Evolutionary conservation across 2,797 vertebrate species (phyloP).

Genomic region (Lemur catta): DNA sequence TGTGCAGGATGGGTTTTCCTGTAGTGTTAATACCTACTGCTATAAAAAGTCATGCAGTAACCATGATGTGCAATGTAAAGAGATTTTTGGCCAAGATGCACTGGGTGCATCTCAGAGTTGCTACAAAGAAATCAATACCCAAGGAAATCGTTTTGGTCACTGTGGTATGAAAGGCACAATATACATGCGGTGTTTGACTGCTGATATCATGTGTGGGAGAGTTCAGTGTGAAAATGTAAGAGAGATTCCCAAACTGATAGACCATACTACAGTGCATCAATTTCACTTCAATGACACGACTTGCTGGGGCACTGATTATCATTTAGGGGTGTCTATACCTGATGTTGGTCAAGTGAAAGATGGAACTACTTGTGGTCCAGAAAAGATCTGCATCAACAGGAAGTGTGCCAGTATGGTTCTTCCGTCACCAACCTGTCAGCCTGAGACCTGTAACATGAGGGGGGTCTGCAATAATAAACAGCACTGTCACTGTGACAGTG

Average conservation of each 20-base stretch:
- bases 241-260: constrained; percentile 16
- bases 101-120: constrained; percentile 39
- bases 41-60: constrained; percentile 44
- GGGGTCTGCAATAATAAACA: constrained; percentile 60
- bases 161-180: constrained; percentile 58
- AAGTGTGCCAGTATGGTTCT: constrained; percentile 18
- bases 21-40: constrained; percentile 47
- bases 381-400: constrained; percentile 39
- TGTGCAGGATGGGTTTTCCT: constrained; percentile 58
- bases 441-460: constrained; percentile 20
- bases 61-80: constrained; percentile 29
- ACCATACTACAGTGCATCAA: constrained; percentile 55
- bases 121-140: constrained; percentile 61
- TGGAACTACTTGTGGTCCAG: constrained; percentile 50
- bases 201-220: constrained; percentile 61
- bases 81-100: constrained; percentile 75
- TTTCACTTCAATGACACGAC: background rate
- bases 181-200: constrained; percentile 11
- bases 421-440: background rate
- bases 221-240: constrained; percentile 64
- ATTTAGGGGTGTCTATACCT: constrained; percentile 12
- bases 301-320: constrained; percentile 72
- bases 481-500: constrained; percentile 69
- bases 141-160: constrained; percentile 73
- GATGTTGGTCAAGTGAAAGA: constrained; percentile 59